These are phyloP conservation scores for Tragelaphus scriptus DNA, from an alignment of 2,113 vertebrate genomes.

Conservation along the genomic window DNA sequence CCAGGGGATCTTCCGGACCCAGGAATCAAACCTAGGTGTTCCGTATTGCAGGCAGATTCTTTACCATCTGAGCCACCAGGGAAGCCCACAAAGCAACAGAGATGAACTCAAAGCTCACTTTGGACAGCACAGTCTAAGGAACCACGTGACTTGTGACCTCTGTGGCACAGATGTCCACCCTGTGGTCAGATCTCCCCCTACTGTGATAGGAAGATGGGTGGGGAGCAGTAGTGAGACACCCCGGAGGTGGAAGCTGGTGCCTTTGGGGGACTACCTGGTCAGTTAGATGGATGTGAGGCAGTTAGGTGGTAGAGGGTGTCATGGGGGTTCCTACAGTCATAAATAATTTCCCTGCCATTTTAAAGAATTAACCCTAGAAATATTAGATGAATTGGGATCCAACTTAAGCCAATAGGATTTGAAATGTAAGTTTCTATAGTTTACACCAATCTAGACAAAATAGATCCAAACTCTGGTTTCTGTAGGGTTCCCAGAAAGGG, in stretches of 20 bases:
- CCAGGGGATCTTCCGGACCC: not conserved
- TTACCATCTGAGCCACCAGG: not conserved
- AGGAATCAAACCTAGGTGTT: not conserved
- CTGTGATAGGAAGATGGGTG: not conserved
- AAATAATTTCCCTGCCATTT: not conserved
- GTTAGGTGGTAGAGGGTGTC: not conserved
- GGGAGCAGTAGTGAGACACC: no score
- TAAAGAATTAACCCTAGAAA: not conserved
- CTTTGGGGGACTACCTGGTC: not conserved
- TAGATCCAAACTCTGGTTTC: not conserved
- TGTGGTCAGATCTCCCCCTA: not conserved
- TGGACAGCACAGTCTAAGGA: not conserved
- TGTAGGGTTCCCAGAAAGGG: not conserved
- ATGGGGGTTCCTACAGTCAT: not conserved
- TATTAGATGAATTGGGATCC: not conserved
- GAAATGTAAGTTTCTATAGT: not conserved
- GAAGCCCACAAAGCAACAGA: not conserved
- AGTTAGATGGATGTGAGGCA: rapidly evolving
- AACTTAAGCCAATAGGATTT: not conserved
- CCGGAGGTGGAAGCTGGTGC: rapidly evolving
- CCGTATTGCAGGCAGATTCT: not conserved
- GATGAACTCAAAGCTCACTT: not conserved
- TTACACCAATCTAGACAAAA: not conserved
- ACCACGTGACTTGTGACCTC: not conserved
- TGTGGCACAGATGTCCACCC: not conserved